Conservation (phyloP, 2,797 vertebrate genomes). For the Hapalemur alaotrensis region DNA sequence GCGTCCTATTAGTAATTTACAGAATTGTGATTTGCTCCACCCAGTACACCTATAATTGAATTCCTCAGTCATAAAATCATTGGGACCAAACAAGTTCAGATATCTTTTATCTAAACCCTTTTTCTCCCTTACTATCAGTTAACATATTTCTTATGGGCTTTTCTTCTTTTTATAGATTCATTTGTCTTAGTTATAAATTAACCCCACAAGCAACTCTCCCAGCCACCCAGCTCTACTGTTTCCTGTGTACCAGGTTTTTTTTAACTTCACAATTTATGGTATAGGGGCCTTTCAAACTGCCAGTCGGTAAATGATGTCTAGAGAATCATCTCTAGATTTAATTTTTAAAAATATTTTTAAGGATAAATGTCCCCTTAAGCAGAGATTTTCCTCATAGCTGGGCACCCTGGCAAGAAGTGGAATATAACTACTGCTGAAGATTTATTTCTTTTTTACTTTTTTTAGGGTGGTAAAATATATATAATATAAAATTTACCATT, state of each 20-base stretch:
- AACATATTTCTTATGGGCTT: conserved; percentile 82
- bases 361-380: not conserved
- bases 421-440: conserved; percentile 5
- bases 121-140: conserved; percentile 79
- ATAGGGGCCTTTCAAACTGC: conserved; percentile 51
- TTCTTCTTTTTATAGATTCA: conserved; percentile 86
- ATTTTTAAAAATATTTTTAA: not conserved
- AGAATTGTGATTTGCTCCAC: conserved; percentile 85
- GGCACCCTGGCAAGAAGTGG: not conserved
- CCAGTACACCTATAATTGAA: conserved; percentile 91
- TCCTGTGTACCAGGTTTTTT: conserved; percentile 66
- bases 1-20: conserved; percentile 86
- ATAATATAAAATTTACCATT: not conserved
- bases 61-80: conserved; percentile 88
- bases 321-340: conserved; percentile 1
- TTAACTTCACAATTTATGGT: conserved; percentile 57
- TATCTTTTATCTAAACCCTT: conserved; percentile 84
- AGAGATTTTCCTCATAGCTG: not conserved
- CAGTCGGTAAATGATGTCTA: conserved; percentile 18
- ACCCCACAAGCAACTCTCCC: conserved; percentile 80
- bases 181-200: conserved; percentile 89
- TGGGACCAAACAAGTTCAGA: conserved; percentile 81
- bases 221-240: conserved; percentile 67
- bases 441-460: conserved; percentile 45
- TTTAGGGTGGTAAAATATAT: not conserved